phyloP scores from a whole-genome alignment of 2,888 invertebrate species.

The Ennomos erosarius region DNA sequence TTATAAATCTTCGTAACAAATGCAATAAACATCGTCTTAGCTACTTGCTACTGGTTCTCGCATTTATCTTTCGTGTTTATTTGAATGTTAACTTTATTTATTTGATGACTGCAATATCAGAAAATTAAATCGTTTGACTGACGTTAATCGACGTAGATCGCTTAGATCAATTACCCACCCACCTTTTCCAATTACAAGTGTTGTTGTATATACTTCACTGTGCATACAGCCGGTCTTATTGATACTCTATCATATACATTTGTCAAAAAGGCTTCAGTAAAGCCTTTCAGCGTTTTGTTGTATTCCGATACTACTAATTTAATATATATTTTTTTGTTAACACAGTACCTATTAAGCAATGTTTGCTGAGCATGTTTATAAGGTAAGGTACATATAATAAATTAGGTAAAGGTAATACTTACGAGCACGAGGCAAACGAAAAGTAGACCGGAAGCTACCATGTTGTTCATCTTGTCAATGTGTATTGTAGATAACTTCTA shows the following conservation, averaged over 20 bases:
- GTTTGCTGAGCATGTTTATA: background rate
- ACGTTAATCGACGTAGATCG: constrained; percentile 24
- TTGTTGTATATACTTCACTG: constrained; percentile 9
- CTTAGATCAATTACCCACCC: constrained; percentile 24
- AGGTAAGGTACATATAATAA: constrained; percentile 13
- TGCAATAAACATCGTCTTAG: constrained; percentile 47
- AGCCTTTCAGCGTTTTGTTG: background rate
- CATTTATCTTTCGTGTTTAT: constrained; percentile 43
- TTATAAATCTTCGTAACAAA: constrained; percentile 56
- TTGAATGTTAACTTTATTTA: constrained; percentile 37
- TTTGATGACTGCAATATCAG: constrained; percentile 33
- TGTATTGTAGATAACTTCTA: constrained; percentile 49
- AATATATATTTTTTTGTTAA: too few relatives aligned
- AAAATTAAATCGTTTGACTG: constrained; percentile 28
- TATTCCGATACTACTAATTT: background rate
- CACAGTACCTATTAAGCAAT: too few relatives aligned
- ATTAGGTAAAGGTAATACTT: constrained; percentile 58
- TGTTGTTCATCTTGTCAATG: constrained; percentile 50
- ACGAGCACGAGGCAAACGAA: constrained; percentile 55
- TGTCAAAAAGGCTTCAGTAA: background rate
- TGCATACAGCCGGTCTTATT: background rate
- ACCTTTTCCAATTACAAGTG: constrained; percentile 13
- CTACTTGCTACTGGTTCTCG: constrained; percentile 36
- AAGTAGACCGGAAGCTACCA: constrained; percentile 66
- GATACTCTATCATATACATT: background rate